Evolutionary conservation across 2,888 invertebrate species (phyloP).

Genomic region (Dryomyza anilis): DNA sequence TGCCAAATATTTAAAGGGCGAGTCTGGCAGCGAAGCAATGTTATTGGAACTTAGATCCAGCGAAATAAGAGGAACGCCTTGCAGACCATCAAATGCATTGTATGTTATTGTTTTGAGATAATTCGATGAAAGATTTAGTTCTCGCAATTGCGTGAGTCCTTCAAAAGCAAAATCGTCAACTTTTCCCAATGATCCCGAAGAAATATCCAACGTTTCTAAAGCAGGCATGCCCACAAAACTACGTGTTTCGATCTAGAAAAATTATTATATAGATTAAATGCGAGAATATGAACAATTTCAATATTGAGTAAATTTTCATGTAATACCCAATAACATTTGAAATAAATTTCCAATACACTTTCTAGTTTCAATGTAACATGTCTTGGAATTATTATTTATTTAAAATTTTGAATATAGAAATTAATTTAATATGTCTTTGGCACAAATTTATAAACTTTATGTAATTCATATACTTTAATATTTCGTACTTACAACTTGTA

Average conservation of each 20-base stretch:
- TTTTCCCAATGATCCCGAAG: conserved; percentile 38
- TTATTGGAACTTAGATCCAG: conserved; percentile 51
- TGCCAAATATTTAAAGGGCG: conserved; percentile 43
- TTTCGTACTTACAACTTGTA: no score
- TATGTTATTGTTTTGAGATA: conserved; percentile 41
- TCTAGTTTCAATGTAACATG: no score
- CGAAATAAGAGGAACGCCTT: conserved; percentile 35
- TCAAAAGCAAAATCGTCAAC: conserved; percentile 48
- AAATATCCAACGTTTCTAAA: conserved; percentile 43
- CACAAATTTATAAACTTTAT: no score
- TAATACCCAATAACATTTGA: no score
- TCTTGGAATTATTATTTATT: no score
- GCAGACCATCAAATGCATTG: conserved; percentile 46
- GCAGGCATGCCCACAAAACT: conserved; percentile 40
- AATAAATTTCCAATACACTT: no score
- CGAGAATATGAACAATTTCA: no score
- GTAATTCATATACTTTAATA: no score
- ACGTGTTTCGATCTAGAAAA: conserved; percentile 40
- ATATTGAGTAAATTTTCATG: no score
- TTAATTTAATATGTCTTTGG: no score
- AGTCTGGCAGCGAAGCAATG: conserved; percentile 38
- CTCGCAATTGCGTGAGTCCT: conserved; percentile 43
- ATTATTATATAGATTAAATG: no score
- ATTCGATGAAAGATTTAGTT: conserved; percentile 50
- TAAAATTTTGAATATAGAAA: no score